Evolutionary conservation across 2,888 invertebrate genomes (phyloP).

Genomic region (Apamea crenata): DNA sequence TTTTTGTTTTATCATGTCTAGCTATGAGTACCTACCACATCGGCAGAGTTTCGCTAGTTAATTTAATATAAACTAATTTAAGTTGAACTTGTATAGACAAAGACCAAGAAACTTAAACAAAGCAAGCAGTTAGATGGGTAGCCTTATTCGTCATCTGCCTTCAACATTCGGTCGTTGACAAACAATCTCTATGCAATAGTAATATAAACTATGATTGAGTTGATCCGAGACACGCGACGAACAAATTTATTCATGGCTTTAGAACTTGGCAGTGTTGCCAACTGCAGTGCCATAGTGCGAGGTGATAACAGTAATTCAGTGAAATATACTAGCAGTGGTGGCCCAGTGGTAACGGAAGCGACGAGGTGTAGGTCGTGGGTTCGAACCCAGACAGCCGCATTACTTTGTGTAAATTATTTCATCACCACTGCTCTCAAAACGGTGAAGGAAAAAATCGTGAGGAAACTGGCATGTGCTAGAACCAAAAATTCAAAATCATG

Average conservation of each 20-base stretch:
- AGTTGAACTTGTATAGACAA: not conserved
- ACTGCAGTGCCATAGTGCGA: conserved; percentile 10
- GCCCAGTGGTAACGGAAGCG: too few relatives aligned
- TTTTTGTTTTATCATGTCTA: not conserved
- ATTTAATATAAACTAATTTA: not conserved
- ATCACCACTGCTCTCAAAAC: too few relatives aligned
- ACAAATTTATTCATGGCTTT: conserved; percentile 58
- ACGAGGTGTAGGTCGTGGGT: too few relatives aligned
- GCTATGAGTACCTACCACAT: not conserved
- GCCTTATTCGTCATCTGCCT: too few relatives aligned
- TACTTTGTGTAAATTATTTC: too few relatives aligned
- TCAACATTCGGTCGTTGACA: not conserved
- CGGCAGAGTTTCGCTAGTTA: not conserved
- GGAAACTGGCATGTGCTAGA: not conserved
- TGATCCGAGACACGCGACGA: conserved; percentile 16
- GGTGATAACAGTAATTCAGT: conserved; percentile 13
- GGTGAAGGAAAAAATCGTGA: too few relatives aligned
- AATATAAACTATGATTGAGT: conserved; percentile 38
- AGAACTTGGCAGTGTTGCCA: conserved; percentile 48
- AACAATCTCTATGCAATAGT: conserved; percentile 3
- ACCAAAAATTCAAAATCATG: not conserved
- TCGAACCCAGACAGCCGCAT: too few relatives aligned
- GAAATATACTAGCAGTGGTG: not conserved
- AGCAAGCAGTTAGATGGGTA: not conserved
- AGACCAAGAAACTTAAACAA: not conserved